Base-by-base conservation (phyloP, 2,113 vertebrate genomes). In the Saccopteryx leptura region DNA sequence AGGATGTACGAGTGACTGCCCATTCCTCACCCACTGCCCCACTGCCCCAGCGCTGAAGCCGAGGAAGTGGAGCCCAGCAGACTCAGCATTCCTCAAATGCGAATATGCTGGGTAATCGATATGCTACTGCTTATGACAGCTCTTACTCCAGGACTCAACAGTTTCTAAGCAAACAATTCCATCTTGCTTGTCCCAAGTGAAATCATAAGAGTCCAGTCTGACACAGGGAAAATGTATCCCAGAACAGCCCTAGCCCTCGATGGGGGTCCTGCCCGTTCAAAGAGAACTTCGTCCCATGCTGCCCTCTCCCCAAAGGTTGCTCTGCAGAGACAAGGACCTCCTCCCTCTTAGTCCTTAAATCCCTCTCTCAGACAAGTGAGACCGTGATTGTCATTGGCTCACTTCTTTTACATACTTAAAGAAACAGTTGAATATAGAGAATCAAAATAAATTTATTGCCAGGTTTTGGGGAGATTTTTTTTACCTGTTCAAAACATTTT, bases 401-500 rank as follows among this genome's bases (percentile, higher is more conserved):
- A 92, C 66, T 31, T 79, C 12, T 93, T 39, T 23, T 28, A 65
- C 58, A 86, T 23, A 71, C 5, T 81, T 88, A 69, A 68, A 84
- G 75, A 91, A 52, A 60, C 0, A 14, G 14, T 58, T 61, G 56
- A 26, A 63, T 46, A 48, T 4, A 74, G 12, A 58, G 3, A 82
- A 92, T 80, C 72, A 95, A 92, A 85, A n/a, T 28, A 17, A 17
- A 69, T 87, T 31, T 87, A 75, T 28, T 17, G 26, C 19, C 52
- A 61, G 33, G 3, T 82, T 69, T 9, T 14, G 39, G 39, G 39
- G 39, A 3, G 39, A 39, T 61, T 23, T 60, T 60, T 52, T 33
- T 50, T 31, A 71, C 39, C 39, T 93, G 39, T 61, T 71, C 50
- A 46, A 69, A 88, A 50, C 10, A 89, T 52, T 21, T 68, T 23